Evolutionary conservation across 2,797 vertebrate genomes (phyloP), one percentile per base, ranked within the genome.

Genomic region (Triplophysa bombifrons): DNA sequence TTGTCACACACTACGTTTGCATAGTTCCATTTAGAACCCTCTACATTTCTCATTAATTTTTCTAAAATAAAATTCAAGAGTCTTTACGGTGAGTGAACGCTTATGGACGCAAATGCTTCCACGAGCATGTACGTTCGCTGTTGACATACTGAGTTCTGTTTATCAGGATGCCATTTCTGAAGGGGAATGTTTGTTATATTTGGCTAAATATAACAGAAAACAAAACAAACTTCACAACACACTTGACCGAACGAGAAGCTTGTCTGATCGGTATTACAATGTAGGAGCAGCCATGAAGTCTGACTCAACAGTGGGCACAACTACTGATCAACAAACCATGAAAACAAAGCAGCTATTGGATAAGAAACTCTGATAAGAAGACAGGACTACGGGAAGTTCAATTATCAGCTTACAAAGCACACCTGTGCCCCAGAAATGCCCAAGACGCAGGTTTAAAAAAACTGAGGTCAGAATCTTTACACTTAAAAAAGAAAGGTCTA

Each of bases 31-130:
- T 4, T 30, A 30, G 30, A 30, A 30, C 30, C 30, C 30, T 55
- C 19, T 53, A 80, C 80, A 80, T 73, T 83, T 66, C 74, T 72
- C 81, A 80, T 85, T 63, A 72, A 84, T 70, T 81, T 79, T 73
- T 80, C 78, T 80, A 46, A 76, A 86, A 84, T 61, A 53, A 30
- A 30, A 30, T 30, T 30, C 30, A 30, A 30, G 30, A 30, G 30
- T 30, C 30, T 30, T 30, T 30, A 30, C 4, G 30, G 71, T 72
- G 48, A 63, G 83, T 66, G 72, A 85, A 75, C 76, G 25, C 79
- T 80, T 74, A 53, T 80, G 81, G 80, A 82, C 9, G 38, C 7
- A 41, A 41, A 41, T 41, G 38, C 9, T 41, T 41, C 9, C 9
- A 41, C 2, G 38, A 41, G 9, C 38, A 10, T 41, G 25, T 27